Base-by-base conservation (phyloP, 2,113 vertebrate species). In the Cichladusa arquata region DNA sequence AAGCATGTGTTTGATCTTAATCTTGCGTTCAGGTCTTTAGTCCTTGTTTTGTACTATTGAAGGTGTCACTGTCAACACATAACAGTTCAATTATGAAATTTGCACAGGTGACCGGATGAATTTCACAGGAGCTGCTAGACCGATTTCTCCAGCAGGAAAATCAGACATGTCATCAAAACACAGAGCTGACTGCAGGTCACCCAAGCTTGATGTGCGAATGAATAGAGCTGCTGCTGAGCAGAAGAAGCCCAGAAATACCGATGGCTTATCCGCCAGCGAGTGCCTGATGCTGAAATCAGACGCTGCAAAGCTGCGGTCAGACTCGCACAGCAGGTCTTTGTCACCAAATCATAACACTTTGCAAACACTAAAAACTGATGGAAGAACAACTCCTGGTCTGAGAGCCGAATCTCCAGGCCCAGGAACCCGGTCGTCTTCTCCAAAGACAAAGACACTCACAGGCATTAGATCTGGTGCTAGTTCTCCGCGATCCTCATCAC, bases 281-380 rank as follows among this genome's bases (percentile, higher is more conserved):
- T 98, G 99, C 44, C 99, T 99, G 40, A 97, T 99, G 90, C 97
- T 99, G 87, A 99, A 99, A 93, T 99, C 99, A 3, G 99, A 99
- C 45, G 98, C 99, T 1, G 99, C 98, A 71, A 99, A 99, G 95
- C 73, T 99, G 96, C 98, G 99, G 61, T 99, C 99, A 23, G 99
- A 99, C 97, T 99, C 99, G 12, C 99, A 99, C 73, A 99, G 99
- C 90, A 98, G 99, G 88, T 99, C 99, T 18, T 97, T 99, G 95
- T 99, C 99, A 1, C 99, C 99, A 61, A 99, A 99, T 96, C 99
- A 99, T 96, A 99, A 99, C 96, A 99, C 99, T 62, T 91, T 99
- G 62, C 99, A 99, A 93, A 99, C 99, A 14, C 97, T 99, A 38
- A 99, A 99, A 96, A 98, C 98, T 9, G 99, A 99, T 50, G 98